Evolutionary conservation across 2,888 invertebrate species (phyloP), one percentile per base, ranked within the genome.

Genomic region (Ichneumoninae sp.): DNA sequence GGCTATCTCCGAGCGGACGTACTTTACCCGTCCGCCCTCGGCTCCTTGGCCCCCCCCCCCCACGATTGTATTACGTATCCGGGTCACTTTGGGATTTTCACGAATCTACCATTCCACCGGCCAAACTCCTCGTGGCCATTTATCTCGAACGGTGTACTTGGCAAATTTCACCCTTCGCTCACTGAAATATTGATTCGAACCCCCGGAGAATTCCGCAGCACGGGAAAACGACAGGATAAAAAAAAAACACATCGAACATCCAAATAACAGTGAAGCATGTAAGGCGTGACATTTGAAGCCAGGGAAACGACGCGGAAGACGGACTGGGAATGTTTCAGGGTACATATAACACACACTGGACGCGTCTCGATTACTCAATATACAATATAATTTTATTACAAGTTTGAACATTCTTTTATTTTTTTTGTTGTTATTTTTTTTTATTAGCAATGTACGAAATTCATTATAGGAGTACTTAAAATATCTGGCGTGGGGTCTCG

Each of bases 361-460:
- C 52, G 65, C 79, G 69, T 76, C 65, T 76, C 76, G 71, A 73
- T 77, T 91, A 90, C 88, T 90, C 90, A 92, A 92, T 92, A 90
- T 91, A 91, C 90, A 91, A 91, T 91, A 91, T 91, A 91, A 89
- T 88, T 87, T 92, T 91, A 91, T 91, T 91, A 89, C 88, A 89
- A 88, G 89, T 91, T 89, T 90, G 87, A 90, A 90, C 88, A 90
- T 88, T 91, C 88, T 91, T 84, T 81, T 83, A 73, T 77, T 60
- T 54, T 79, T 16, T 85, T 83, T 81, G 83, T 76, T 81, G 19
- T 19, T 75, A 47, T 68, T 63, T 77, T 71, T 83, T 76, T 80
- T 78, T 89, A 88, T 90, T 89, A 90, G 90, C 90, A 89, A 91
- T 90, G 90, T 92, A 92, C 86, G 92, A 91, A 91, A 92, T 89